Base-by-base conservation (phyloP, 1,140 invertebrate species). In the Agrilus planipennis region DNA sequence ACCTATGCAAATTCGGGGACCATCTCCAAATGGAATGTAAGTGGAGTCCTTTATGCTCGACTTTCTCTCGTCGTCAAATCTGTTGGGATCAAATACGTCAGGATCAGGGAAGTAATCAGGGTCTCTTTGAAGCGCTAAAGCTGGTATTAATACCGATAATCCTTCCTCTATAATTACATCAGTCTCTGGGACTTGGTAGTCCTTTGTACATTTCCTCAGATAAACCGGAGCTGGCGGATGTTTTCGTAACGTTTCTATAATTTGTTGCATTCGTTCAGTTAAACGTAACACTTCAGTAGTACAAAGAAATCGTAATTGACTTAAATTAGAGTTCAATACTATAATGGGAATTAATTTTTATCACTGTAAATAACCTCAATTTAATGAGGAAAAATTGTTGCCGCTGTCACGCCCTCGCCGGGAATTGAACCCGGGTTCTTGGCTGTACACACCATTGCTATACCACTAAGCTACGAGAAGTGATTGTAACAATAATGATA, bases 191-290 rank as follows among this genome's bases (percentile, higher is more conserved):
- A 12, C 10, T 6, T 16, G 4, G 29, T 31, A 31, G 12, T 31
- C 15, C 12, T 31, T 31, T 6, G 15, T 14, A 16, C 29, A 31
- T 16, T 31, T 6, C 15, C 29, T 31, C 5, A 14, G 7, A 6
- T 10, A 12, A 31, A 31, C 7, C 10, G 29, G 15, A 16, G 15
- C 10, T 6, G 29, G 29, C 15, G 29, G 29, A 31, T 31, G 15
- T 16, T 31, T 31, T 31, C 29, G 7, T 16, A 31, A 14, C 5
- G 29, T 31, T 31, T 31, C 29, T 31, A 14, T 10, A 31, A 31
- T 6, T 27, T n/a, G n/a, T n/a, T 27, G n/a, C 7, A 9, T 9
- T 27, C 7, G 7, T 27, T 9, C 7, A 27, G n/a, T 9, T 27
- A n/a, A 27, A 27, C 7, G n/a, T 27, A 27, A n/a, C 23, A 27